Evolutionary conservation across 2,797 vertebrate genomes (phyloP), one percentile per base, ranked within the genome.

Genomic region (Rhinella marina): DNA sequence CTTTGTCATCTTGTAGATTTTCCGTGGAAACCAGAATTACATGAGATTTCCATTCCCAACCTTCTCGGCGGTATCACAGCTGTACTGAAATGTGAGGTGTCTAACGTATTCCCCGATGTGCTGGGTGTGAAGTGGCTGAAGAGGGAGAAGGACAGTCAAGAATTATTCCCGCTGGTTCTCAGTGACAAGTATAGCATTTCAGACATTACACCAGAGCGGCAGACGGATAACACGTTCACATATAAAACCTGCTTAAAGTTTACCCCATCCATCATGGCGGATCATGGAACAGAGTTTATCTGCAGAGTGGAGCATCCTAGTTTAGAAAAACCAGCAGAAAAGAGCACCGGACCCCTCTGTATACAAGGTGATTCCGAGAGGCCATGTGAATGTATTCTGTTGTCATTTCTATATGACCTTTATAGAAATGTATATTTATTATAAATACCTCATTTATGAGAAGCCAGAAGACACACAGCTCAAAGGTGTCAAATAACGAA

Each of bases 281-380:
- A 90, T 2, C 82, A 90, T 25, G 83, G 78, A 21, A 41, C 61
- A 16, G 82, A 85, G 70, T 82, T 82, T 72, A 62, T 90, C 52
- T 90, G 79, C 29, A 50, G 72, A 23, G 89, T 87, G 78, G 86
- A 82, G 32, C 89, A 90, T 68, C 82, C 73, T 0, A 56, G 59
- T 54, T 48, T 90, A 54, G 25, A 19, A 4, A 77, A 32, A 19
- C 19, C 86, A 2, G 16, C 10, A 2, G 59, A 82, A 25, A 85
- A 25, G 50, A 61, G 48, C 56, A 89, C 79, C 1, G 84, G 80
- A 78, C 59, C 84, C 32, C 84, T 89, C 25, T 21, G 13, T 64
- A 77, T 89, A 68, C 41, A 61, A 82, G 88, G 88, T 89, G 73
- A 81, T 13, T 1, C 10, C 2, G 25, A 3, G 11, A 62, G 61